phyloP scores from a whole-genome alignment of 2,113 vertebrate genomes.

The Casuarius casuarius region DNA sequence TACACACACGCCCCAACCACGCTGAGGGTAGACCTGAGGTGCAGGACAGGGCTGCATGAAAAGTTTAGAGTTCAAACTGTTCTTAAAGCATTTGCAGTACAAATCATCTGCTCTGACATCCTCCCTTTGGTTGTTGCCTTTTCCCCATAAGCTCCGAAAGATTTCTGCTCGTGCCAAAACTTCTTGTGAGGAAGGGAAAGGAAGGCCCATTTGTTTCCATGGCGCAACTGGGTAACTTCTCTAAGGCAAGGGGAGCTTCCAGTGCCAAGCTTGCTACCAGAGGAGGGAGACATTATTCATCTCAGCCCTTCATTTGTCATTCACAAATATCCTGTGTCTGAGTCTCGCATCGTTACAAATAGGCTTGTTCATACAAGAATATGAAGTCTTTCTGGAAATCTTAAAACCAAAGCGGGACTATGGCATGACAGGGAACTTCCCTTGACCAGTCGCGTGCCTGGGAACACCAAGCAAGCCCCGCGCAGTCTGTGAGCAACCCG shows the following conservation, averaged over 20 bases:
- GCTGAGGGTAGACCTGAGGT: not conserved
- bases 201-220: not conserved
- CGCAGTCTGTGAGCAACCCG: not conserved
- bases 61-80: not conserved
- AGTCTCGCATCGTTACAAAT: not conserved
- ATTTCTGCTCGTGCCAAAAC: not conserved
- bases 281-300: not conserved
- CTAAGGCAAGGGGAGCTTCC: not conserved
- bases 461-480: not conserved
- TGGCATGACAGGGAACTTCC: not conserved
- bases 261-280: not conserved
- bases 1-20: not conserved
- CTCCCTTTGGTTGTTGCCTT: not conserved
- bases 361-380: not conserved
- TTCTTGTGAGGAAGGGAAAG: not conserved
- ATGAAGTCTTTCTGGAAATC: not conserved
- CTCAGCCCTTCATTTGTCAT: not conserved
- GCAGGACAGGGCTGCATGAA: not conserved
- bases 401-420: not conserved
- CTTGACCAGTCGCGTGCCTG: not conserved
- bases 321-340: fast-evolving
- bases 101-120: not conserved
- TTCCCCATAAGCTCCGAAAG: not conserved
- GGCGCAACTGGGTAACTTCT: not conserved
- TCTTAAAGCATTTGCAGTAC: not conserved